Percentiles rank a stretch among this genome's conserved stretches.
These are phyloP conservation scores for Drosophila ogumai DNA, from an alignment of 1,140 invertebrate species.

Conservation along the genomic window DNA sequence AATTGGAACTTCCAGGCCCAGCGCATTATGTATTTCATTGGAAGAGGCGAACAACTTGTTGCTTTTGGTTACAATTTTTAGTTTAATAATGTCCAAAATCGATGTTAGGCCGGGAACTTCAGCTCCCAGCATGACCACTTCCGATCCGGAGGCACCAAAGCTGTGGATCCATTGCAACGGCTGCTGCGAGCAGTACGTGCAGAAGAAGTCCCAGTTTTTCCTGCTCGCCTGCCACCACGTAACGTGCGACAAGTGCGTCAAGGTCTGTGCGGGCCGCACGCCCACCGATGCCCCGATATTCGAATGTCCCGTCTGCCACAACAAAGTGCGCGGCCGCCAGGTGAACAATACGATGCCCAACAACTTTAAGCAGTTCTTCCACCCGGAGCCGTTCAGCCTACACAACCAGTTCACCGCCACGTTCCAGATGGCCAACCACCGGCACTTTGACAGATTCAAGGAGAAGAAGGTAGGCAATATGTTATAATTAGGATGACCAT, in stretches of 20 bases:
- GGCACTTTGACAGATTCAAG: slow-evolving; percentile 43
- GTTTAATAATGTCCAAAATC: neutral
- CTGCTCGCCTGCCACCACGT: slow-evolving; percentile 72
- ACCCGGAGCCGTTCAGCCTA: slow-evolving; percentile 60
- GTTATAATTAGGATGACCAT: neutral
- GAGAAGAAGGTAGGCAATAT: slow-evolving; percentile 6
- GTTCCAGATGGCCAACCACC: slow-evolving; percentile 54
- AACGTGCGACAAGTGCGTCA: slow-evolving; percentile 54
- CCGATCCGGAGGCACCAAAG: slow-evolving; percentile 10
- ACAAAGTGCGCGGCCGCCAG: slow-evolving; percentile 53
- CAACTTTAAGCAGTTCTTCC: slow-evolving; percentile 60
- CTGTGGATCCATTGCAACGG: slow-evolving; percentile 76
- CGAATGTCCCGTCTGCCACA: slow-evolving; percentile 52
- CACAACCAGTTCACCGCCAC: slow-evolving; percentile 9
- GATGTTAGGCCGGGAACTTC: neutral
- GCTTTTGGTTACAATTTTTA: neutral
- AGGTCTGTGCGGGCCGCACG: slow-evolving; percentile 31
- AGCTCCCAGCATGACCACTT: neutral
- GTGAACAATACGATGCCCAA: slow-evolving; percentile 57
- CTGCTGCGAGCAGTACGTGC: slow-evolving; percentile 47
- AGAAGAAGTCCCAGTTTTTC: slow-evolving; percentile 31
- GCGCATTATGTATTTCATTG: neutral
- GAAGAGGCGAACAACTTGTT: neutral
- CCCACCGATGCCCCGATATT: slow-evolving; percentile 49
- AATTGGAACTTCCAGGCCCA: neutral